phyloP scores from a whole-genome alignment of 2,113 vertebrate species.

The Heloderma charlesbogerti region DNA sequence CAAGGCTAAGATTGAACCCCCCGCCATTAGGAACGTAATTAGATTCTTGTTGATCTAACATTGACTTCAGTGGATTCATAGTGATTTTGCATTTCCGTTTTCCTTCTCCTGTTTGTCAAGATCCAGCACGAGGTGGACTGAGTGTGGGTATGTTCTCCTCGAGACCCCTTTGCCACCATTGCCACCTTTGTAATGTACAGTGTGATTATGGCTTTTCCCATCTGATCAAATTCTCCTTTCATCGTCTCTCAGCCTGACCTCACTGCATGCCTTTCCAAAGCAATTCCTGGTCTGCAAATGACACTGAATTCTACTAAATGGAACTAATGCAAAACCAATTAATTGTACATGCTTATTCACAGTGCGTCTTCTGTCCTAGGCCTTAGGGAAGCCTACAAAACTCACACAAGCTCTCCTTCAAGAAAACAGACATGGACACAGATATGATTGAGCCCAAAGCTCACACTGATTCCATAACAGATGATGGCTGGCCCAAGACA shows the following conservation, averaged over 20 bases:
- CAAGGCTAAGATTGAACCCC: not conserved
- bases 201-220: conserved; percentile 18
- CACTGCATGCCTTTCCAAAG: not conserved
- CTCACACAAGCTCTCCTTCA: conserved; percentile 8
- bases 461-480: conserved; percentile 37
- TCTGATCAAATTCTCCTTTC: not conserved
- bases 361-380: not conserved
- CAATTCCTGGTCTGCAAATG: conserved; percentile 26
- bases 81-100: not conserved
- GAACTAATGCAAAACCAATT: conserved; percentile 16
- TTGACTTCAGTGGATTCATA: not conserved
- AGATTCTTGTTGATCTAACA: not conserved
- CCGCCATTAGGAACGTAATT: not conserved
- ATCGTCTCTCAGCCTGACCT: not conserved
- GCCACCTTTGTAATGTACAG: conserved; percentile 39
- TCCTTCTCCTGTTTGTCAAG: not conserved
- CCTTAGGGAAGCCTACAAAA: conserved; percentile 22
- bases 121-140: conserved; percentile 38
- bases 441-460: conserved; percentile 27
- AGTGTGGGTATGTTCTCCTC: conserved; percentile 41
- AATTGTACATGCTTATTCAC: not conserved
- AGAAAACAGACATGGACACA: conserved; percentile 1
- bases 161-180: conserved; percentile 14
- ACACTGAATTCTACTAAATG: not conserved
- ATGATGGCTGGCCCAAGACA: not conserved